Conservation (phyloP, 2,113 vertebrate genomes). For the Nicator chloris region DNA sequence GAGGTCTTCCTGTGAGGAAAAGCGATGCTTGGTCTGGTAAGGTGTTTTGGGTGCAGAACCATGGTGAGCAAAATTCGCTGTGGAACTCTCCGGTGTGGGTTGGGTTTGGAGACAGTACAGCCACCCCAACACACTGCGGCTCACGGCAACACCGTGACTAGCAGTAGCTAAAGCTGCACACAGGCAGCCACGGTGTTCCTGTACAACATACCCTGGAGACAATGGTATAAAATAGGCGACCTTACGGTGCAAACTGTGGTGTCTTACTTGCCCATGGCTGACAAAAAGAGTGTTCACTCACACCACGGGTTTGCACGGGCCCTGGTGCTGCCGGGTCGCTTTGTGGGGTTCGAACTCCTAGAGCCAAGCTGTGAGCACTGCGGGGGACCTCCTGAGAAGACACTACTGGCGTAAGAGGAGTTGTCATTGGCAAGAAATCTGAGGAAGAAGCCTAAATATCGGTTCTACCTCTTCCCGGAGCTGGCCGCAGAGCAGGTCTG, state of each 20-base stretch:
- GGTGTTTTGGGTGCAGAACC: background rate
- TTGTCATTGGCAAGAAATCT: background rate
- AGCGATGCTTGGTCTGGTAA: too few relatives aligned
- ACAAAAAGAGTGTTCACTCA: background rate
- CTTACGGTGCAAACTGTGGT: accelerated
- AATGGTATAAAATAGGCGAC: background rate
- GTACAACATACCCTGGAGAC: background rate
- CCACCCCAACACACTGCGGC: background rate
- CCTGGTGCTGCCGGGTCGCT: accelerated
- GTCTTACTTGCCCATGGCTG: accelerated
- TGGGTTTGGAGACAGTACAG: background rate
- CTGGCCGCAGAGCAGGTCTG: background rate
- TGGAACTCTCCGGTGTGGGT: accelerated
- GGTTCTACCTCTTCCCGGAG: background rate
- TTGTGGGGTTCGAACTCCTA: background rate
- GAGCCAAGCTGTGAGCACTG: background rate
- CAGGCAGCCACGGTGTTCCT: background rate
- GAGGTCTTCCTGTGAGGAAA: background rate
- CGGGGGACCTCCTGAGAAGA: background rate
- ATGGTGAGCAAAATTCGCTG: background rate
- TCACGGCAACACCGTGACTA: too few relatives aligned
- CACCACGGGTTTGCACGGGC: too few relatives aligned
- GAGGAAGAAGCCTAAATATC: background rate
- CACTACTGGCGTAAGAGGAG: accelerated
- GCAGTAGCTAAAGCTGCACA: background rate